Evolutionary conservation across 2,797 vertebrate species (phyloP), one percentile per base, ranked within the genome.

Genomic region (Pygocentrus nattereri): DNA sequence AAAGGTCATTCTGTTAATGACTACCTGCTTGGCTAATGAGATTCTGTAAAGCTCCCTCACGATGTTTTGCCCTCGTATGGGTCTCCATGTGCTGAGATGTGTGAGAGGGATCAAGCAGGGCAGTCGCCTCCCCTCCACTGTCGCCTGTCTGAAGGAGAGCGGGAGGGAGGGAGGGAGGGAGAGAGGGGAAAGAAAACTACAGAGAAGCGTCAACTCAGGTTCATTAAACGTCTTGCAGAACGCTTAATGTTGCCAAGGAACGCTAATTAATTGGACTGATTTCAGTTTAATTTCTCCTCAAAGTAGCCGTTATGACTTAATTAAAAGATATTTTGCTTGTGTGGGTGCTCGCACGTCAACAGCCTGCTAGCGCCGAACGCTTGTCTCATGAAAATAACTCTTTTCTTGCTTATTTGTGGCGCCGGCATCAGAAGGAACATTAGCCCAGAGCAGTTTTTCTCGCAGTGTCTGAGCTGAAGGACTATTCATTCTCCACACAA

Each of bases 1-100:
- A 98, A 97, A 99, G 96, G 97, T 97, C 96, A 96, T 93, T 94
- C 95, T 97, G 96, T 96, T 99, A 98, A 98, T 97, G 94, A 98
- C 94, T 98, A 96, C 91, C 95, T 96, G 93, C 94, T 95, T 95
- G 93, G 95, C 96, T 97, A 99, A 98, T 98, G 97, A 96, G 96
- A 96, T 97, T 97, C 95, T 95, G 90, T 95, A 97, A 97, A 93
- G 93, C 93, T 94, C 92, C 90, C 92, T 94, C 90, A 90, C 92
- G 89, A 93, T 91, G 93, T 92, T 92, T 91, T 90, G 91, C 93
- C 92, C 91, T 86, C 88, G 88, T 90, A 92, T 92, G 91, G 92
- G 92, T 94, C 90, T 92, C 91, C 88, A 86, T 92, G 92, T 93
- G 90, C 90, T 44, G 90, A 92, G 92, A 93, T 78, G 92, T 93